phyloP scores from a whole-genome alignment of 2,113 vertebrate genomes.

The Falco punctatus region DNA sequence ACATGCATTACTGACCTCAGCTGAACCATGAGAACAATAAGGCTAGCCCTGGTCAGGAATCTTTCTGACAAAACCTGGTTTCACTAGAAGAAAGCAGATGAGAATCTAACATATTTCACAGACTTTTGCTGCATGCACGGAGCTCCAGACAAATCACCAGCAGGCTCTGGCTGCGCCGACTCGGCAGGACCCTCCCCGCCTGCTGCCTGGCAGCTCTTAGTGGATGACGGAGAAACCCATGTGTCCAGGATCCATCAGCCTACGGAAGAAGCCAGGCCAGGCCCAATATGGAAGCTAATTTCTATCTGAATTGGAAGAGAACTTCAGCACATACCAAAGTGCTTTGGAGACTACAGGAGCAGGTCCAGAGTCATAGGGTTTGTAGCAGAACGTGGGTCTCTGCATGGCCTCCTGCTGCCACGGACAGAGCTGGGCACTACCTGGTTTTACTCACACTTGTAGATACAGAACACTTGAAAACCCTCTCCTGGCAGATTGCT shows the following conservation, averaged over 20 bases:
- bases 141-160: background rate
- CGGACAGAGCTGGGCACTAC: background rate
- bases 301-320: background rate
- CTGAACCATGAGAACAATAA: constrained; percentile 60
- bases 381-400: background rate
- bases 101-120: background rate
- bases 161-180: background rate
- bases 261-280: accelerated
- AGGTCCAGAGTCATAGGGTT: background rate
- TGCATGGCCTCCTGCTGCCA: background rate
- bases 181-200: background rate
- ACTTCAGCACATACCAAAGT: background rate
- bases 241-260: background rate
- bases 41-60: constrained; percentile 56
- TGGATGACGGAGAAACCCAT: background rate
- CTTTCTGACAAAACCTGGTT: constrained; percentile 45
- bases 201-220: background rate
- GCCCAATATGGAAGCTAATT: background rate
- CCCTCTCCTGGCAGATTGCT: background rate
- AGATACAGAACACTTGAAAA: background rate
- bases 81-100: background rate
- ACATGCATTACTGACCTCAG: constrained; percentile 66
- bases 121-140: background rate
- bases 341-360: background rate
- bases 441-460: background rate